These are phyloP conservation scores for Scomber japonicus DNA, from an alignment of 2,113 vertebrate species.

Conservation along the genomic window DNA sequence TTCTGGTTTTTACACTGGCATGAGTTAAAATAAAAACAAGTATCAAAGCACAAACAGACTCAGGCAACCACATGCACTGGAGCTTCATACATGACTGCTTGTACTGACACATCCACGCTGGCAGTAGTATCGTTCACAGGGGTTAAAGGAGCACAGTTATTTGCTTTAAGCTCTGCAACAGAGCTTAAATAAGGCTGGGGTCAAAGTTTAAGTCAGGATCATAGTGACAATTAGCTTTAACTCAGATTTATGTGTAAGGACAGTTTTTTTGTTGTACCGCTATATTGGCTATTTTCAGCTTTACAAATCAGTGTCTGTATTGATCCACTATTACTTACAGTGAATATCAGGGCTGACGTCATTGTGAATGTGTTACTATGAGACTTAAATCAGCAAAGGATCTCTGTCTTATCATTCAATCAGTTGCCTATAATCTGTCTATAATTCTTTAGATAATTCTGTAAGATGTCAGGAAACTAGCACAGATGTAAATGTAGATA, in stretches of 20 bases:
- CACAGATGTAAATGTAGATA: neutral
- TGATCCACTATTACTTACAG: neutral
- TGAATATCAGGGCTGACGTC: neutral
- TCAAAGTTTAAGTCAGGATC: constrained; percentile 74
- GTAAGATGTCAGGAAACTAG: neutral
- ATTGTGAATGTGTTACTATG: neutral
- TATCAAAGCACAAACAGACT: constrained; percentile 67
- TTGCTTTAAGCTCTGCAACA: constrained; percentile 40
- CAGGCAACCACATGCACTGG: constrained; percentile 68
- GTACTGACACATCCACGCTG: constrained; percentile 70
- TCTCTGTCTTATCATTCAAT: neutral
- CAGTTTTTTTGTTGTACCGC: constrained; percentile 36
- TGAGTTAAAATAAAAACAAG: constrained; percentile 72
- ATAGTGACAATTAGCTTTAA: constrained; percentile 54
- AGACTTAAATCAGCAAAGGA: neutral
- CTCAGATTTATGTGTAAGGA: constrained; percentile 22
- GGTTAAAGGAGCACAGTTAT: constrained; percentile 55
- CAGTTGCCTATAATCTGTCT: too few relatives aligned
- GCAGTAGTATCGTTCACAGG: constrained; percentile 52
- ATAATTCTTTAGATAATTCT: too few relatives aligned
- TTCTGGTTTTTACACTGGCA: constrained; percentile 65
- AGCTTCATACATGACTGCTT: constrained; percentile 61
- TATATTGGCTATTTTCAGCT: neutral
- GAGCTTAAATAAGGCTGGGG: constrained; percentile 44
- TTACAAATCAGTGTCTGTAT: neutral